phyloP scores from a whole-genome alignment of 2,113 vertebrate genomes.

The Garra rufa region DNA sequence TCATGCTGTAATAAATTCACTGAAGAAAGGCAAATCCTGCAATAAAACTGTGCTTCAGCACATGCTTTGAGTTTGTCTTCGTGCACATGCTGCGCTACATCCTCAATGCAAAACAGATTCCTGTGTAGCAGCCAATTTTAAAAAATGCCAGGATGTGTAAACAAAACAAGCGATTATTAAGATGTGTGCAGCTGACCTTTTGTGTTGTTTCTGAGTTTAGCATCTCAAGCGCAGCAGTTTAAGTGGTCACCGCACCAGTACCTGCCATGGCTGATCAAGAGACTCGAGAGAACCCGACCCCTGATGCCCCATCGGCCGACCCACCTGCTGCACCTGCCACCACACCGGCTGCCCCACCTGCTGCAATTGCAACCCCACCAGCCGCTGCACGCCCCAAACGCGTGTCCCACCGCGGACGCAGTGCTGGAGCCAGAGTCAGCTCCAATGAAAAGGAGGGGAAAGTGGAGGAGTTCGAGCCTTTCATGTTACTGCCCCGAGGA shows the following conservation, averaged over 20 bases:
- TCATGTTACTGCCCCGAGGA: conserved; percentile 77
- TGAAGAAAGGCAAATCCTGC: conserved; percentile 1
- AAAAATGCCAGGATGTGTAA: background rate
- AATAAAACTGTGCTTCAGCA: background rate
- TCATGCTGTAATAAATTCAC: background rate
- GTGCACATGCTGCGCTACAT: background rate
- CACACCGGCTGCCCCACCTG: background rate
- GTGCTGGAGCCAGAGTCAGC: conserved; percentile 70
- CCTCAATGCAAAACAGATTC: background rate
- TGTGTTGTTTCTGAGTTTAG: background rate
- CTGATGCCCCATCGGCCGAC: background rate
- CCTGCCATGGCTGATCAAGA: conserved; percentile 53
- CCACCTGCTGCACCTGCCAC: conserved; percentile 23
- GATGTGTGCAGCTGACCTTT: background rate
- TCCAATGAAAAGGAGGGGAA: conserved; percentile 82
- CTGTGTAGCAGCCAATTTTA: background rate
- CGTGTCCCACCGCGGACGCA: conserved; percentile 77
- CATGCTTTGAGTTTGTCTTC: conserved; percentile 5
- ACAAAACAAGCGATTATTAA: background rate
- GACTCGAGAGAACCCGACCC: background rate
- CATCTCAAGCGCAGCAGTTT: background rate
- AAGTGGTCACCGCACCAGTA: background rate
- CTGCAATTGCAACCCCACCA: conserved; percentile 21
- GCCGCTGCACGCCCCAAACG: conserved; percentile 60
- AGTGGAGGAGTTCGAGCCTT: conserved; percentile 82